Percentiles rank a stretch among this genome's conserved stretches.
Evolutionary conservation across 2,797 vertebrate genomes (phyloP).

Genomic region (Xerus rutilus): DNA sequence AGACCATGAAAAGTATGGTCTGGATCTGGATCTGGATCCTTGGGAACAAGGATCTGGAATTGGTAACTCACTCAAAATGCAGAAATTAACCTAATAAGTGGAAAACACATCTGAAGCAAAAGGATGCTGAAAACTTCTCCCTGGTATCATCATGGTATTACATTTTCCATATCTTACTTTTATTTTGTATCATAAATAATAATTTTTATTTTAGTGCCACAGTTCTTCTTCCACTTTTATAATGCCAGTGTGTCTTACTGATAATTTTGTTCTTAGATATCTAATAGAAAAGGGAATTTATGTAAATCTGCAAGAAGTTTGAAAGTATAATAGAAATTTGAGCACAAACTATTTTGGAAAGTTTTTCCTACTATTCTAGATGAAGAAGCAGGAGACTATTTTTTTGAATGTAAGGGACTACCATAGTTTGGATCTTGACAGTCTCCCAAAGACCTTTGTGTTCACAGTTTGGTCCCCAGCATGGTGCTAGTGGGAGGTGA

Average conservation of each 20-base stretch:
- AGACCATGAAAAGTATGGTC: background rate
- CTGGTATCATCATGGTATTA: background rate
- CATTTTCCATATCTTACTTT: background rate
- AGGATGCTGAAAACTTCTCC: background rate
- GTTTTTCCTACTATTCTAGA: background rate
- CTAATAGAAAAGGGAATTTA: background rate
- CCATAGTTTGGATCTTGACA: background rate
- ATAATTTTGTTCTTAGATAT: background rate
- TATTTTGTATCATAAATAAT: background rate
- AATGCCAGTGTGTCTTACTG: too few species aligned
- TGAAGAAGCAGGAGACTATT: background rate
- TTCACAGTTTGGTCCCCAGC: background rate
- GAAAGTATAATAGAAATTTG: background rate
- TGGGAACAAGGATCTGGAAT: background rate
- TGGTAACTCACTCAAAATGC: too few species aligned
- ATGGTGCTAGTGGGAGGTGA: background rate
- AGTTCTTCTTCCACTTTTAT: too few species aligned
- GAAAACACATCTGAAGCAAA: background rate
- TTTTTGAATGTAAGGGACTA: background rate
- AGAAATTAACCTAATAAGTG: background rate
- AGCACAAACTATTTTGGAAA: background rate
- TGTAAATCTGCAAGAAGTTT: background rate
- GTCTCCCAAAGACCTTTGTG: background rate
- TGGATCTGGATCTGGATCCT: too few species aligned
- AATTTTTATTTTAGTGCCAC: too few species aligned